A percentile compares a stretch with the other conserved stretches of the same genome.
Evolutionary conservation across 2,888 invertebrate species (phyloP).

Genomic region (Nipponacmea schrenckii): DNA sequence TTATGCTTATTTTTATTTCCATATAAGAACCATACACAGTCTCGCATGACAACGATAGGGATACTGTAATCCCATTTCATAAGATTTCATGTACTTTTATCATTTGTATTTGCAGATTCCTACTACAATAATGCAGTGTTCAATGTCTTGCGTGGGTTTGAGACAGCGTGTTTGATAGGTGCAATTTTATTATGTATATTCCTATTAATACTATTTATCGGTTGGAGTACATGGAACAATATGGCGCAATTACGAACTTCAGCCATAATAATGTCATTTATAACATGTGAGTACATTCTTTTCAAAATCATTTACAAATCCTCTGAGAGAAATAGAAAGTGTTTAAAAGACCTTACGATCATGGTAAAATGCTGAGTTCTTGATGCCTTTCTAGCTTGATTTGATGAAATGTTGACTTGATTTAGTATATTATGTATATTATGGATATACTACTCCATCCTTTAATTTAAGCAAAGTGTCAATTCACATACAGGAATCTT

Average conservation of each 20-base stretch:
- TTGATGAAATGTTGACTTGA: too few species aligned
- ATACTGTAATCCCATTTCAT: too few species aligned
- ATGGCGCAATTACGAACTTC: conserved; percentile 8
- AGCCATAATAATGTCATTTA: conserved; percentile 4
- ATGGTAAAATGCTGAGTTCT: too few species aligned
- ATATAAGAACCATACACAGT: too few species aligned
- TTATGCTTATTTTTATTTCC: too few species aligned
- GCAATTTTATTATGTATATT: conserved; percentile 12
- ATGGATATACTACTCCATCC: too few species aligned
- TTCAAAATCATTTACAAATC: neutral
- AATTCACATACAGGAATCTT: too few species aligned
- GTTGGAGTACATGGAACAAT: conserved; percentile 17
- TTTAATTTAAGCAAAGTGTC: too few species aligned
- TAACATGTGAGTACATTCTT: conserved; percentile 13
- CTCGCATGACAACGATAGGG: too few species aligned
- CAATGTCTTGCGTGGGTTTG: conserved; percentile 17
- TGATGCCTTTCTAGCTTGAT: too few species aligned
- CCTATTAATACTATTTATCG: conserved; percentile 15
- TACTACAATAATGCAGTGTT: conserved; percentile 4
- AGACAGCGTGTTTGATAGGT: conserved; percentile 13
- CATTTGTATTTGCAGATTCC: conserved; percentile 6
- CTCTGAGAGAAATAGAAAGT: neutral
- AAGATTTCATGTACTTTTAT: too few species aligned
- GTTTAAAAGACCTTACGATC: neutral
- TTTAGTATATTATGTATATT: too few species aligned